Conservation (phyloP, 1,140 invertebrate genomes). For the Apis dorsata region DNA sequence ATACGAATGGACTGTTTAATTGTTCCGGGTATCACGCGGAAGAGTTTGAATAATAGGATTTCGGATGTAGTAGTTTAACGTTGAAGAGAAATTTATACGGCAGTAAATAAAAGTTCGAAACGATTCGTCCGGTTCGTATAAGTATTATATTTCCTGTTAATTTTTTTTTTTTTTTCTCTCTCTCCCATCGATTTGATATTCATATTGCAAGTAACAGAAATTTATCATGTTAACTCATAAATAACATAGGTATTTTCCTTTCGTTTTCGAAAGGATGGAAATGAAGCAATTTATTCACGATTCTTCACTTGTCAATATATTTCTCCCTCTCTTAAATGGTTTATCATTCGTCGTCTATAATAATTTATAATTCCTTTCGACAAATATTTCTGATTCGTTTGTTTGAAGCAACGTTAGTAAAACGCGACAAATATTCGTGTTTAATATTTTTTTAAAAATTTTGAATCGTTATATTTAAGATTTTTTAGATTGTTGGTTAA, state of each 20-base stretch:
- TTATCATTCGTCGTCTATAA: not conserved
- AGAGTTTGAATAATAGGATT: too few relatives aligned
- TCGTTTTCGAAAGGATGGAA: not conserved
- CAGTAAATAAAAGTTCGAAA: not conserved
- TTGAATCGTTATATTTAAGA: too few relatives aligned
- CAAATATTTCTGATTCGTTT: too few relatives aligned
- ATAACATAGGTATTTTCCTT: not conserved
- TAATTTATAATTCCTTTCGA: too few relatives aligned
- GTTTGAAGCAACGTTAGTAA: too few relatives aligned
- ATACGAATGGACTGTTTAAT: too few relatives aligned
- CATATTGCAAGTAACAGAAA: not conserved
- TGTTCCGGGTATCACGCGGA: too few relatives aligned
- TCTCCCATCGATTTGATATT: not conserved
- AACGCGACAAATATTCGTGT: too few relatives aligned
- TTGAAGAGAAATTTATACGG: not conserved
- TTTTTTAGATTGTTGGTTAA: too few relatives aligned
- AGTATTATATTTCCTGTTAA: not conserved
- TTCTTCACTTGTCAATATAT: not conserved
- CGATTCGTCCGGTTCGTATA: not conserved
- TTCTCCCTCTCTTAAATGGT: not conserved
- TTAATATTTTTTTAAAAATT: too few relatives aligned
- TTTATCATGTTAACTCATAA: not conserved
- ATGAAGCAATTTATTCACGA: not conserved
- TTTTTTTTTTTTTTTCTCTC: not conserved
- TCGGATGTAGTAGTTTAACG: not conserved